phyloP scores from a whole-genome alignment of 2,113 vertebrate genomes.

The Todiramphus saurophagus region DNA sequence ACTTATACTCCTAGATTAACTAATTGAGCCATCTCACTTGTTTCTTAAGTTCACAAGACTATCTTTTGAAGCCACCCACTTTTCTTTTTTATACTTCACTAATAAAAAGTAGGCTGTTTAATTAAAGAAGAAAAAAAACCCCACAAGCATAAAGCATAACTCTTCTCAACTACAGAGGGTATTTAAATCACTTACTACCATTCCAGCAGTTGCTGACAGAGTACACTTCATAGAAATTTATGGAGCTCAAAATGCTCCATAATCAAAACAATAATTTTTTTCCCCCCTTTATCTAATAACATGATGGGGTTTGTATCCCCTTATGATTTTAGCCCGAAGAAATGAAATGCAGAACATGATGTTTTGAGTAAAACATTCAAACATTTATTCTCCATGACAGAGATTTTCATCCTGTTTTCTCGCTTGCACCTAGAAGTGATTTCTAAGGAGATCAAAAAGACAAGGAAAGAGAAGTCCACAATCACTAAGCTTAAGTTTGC shows the following conservation, averaged over 20 bases:
- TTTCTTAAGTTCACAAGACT: background rate
- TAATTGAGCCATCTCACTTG: background rate
- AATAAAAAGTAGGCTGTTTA: background rate
- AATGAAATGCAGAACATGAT: background rate
- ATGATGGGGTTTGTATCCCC: background rate
- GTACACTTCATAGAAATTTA: background rate
- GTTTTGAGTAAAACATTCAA: background rate
- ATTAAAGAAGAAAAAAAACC: background rate
- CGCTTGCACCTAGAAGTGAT: background rate
- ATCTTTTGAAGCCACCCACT: background rate
- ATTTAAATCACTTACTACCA: background rate
- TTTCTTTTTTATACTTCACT: background rate
- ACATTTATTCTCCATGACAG: background rate
- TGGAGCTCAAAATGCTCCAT: background rate
- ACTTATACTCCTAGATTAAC: background rate
- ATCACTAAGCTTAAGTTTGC: background rate
- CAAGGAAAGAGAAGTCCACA: background rate
- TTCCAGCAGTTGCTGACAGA: background rate
- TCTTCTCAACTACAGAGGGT: background rate
- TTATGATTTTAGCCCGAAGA: background rate
- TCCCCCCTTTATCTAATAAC: background rate
- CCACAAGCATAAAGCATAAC: background rate
- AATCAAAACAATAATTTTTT: background rate
- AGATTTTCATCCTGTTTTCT: background rate
- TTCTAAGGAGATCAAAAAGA: background rate